Percentiles rank a stretch among this genome's conserved stretches.
phyloP scores from a whole-genome alignment of 2,113 vertebrate species.

The Caretta caretta region DNA sequence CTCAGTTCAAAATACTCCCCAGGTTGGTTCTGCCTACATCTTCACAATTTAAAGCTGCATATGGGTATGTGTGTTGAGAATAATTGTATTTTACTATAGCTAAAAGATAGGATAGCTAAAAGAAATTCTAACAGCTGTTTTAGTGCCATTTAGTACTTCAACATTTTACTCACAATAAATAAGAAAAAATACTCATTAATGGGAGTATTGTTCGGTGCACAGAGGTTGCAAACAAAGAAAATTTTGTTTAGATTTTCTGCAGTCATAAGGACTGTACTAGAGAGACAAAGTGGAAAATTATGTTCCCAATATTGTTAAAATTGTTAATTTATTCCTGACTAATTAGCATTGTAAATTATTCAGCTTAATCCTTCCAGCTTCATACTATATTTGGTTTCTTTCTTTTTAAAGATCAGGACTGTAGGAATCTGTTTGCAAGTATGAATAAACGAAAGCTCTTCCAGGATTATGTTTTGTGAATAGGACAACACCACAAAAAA shows the following conservation, averaged over 20 bases:
- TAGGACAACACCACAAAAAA: neutral
- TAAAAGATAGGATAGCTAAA: neutral
- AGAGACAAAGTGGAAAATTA: neutral
- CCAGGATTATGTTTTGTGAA: neutral
- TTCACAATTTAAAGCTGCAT: slow-evolving; percentile 11
- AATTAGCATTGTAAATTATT: slow-evolving; percentile 7
- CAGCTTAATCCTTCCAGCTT: neutral
- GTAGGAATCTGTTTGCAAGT: too few species aligned
- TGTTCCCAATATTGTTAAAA: neutral
- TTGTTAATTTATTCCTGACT: neutral
- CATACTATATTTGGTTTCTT: slow-evolving; percentile 10
- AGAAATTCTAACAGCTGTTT: slow-evolving; percentile 17
- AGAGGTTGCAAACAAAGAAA: neutral
- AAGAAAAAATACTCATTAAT: neutral
- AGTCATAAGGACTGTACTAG: neutral
- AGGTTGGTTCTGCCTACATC: slow-evolving; percentile 8
- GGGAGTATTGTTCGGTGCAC: neutral
- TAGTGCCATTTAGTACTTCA: neutral
- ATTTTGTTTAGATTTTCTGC: neutral
- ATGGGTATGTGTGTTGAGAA: neutral
- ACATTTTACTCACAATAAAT: neutral
- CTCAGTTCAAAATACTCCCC: neutral
- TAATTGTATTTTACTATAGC: slow-evolving; percentile 26
- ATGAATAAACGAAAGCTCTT: neutral
- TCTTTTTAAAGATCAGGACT: neutral